Conservation (phyloP, 2,797 vertebrate species). For the Acanthis flammea region DNA sequence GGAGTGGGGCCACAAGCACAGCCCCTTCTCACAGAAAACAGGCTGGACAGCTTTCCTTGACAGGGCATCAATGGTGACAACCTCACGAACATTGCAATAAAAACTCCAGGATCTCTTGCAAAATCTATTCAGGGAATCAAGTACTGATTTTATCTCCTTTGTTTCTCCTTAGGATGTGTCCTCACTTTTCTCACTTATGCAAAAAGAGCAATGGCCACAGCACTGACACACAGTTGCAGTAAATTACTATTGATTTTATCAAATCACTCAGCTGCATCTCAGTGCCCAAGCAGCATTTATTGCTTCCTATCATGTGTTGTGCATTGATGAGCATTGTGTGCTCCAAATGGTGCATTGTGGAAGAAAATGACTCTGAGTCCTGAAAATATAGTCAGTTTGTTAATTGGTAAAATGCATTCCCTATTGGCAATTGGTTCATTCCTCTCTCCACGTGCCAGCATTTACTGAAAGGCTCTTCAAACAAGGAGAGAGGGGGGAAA, state of each 20-base stretch:
- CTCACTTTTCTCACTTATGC: background rate
- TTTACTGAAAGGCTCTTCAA: background rate
- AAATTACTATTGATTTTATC: conserved; percentile 30
- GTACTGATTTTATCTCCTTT: background rate
- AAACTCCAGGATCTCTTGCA: background rate
- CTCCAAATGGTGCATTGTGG: background rate
- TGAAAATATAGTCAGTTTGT: background rate
- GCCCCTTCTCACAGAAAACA: background rate
- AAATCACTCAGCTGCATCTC: background rate
- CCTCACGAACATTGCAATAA: background rate
- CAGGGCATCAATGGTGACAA: background rate
- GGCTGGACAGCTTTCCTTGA: background rate
- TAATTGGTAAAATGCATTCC: background rate
- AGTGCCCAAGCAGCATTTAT: background rate
- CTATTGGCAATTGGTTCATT: background rate
- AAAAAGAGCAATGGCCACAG: background rate
- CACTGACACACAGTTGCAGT: background rate
- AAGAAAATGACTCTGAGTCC: background rate
- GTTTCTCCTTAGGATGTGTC: background rate
- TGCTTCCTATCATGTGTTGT: background rate
- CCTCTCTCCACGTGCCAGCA: background rate
- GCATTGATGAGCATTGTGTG: background rate
- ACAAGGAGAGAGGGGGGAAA: background rate
- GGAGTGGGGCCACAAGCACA: background rate
- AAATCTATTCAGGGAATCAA: background rate